Evolutionary conservation across 2,888 invertebrate genomes (phyloP).

Genomic region (Seira sanloemensis): DNA sequence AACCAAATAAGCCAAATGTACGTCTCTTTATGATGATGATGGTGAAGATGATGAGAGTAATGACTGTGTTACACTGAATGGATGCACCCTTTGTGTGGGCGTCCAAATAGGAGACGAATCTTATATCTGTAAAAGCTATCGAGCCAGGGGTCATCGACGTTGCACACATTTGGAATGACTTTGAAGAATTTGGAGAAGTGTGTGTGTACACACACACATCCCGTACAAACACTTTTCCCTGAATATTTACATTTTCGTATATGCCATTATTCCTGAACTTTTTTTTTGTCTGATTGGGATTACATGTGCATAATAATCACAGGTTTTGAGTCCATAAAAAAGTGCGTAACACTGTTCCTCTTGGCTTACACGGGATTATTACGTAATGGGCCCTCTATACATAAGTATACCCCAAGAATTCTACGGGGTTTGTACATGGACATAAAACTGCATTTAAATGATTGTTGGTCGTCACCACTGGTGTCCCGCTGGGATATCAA

Average conservation of each 20-base stretch:
- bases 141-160: conserved; percentile 59
- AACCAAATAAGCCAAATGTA: conserved; percentile 39
- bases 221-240: neutral
- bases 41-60: conserved; percentile 25
- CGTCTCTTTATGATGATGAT: conserved; percentile 29
- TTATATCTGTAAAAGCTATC: conserved; percentile 23
- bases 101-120: conserved; percentile 52
- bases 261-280: conserved; percentile 8
- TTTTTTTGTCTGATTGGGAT: too few relatives aligned
- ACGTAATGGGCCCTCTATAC: neutral
- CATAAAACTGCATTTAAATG: conserved; percentile 44
- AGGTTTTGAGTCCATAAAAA: conserved; percentile 46
- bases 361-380: neutral
- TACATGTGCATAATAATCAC: conserved; percentile 57
- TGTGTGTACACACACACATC: neutral
- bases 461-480: conserved; percentile 51
- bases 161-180: conserved; percentile 45
- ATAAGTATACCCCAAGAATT: too few relatives aligned
- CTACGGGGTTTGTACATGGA: conserved; percentile 3
- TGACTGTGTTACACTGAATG: conserved; percentile 42
- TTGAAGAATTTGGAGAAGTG: neutral
- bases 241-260: neutral
- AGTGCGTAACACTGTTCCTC: conserved; percentile 12
- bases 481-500: conserved; percentile 56
- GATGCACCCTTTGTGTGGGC: conserved; percentile 44